Base-by-base conservation (phyloP, 1,140 invertebrate species). In the Papilio helenus region DNA sequence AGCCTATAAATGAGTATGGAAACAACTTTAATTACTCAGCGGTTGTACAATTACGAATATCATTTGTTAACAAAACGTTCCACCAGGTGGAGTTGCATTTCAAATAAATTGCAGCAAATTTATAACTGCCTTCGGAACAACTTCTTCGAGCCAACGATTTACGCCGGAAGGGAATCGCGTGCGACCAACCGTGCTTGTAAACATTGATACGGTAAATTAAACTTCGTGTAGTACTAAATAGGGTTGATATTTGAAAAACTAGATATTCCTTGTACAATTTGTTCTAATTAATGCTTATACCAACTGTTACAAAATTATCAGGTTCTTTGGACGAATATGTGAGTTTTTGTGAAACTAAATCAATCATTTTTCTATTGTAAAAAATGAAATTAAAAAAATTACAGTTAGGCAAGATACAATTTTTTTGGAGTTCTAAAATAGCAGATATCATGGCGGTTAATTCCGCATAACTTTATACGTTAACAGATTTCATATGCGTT, bases 261-360 rank as follows among this genome's bases (percentile, higher is more conserved):
- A 5, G 23, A 14, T 5, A 18, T 29, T 26, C 29, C 23, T 65
- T 29, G 61, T 65, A 65, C 61, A 65, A 65, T 65, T 65, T 65
- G 61, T 65, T 65, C 61, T 29, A 29, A 65, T 65, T 65, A 65
- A 65, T 65, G 61, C 61, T 26, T 65, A 65, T 65, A 65, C 26
- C 23, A 65, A 65, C 61, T 65, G 61, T 65, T 65, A 65, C 61
- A 68, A 68, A 68, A 68, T 68, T 68, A 68, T 68, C 61, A 68
- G 23, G 26, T 68, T 26, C 61, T 68, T 68, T 68, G 61, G 23
- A 12, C 14, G 55, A 29, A 65, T 26, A 26, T 9, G 23, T 26
- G 23, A 68, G 61, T 14, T 29, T 68, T 68, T 29, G 26, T 29
- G 26, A 68, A 68, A 34, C 16, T 26, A 29, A 68, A 68, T 68